Percentiles rank a stretch among this genome's conserved stretches.
phyloP scores from a whole-genome alignment of 2,888 invertebrate species.

The Pyralis farinalis region DNA sequence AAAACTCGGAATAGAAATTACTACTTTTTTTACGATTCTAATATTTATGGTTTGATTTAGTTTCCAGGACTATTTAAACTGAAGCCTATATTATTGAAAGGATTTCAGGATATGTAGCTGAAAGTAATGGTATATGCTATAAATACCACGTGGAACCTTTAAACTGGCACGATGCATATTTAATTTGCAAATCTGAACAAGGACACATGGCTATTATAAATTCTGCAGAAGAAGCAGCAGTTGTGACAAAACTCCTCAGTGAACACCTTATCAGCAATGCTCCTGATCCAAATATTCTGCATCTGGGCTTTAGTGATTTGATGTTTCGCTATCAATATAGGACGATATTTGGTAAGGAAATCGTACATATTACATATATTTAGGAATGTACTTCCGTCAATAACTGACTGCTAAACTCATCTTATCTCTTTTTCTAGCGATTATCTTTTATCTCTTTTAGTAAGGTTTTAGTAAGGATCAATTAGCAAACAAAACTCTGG shows the following conservation, averaged over 20 bases:
- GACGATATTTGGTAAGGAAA: constrained; percentile 39
- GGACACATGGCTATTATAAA: constrained; percentile 42
- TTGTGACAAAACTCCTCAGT: constrained; percentile 37
- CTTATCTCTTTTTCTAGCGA: too few species aligned
- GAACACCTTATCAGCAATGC: constrained; percentile 37
- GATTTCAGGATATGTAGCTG: constrained; percentile 31
- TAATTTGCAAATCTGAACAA: constrained; percentile 40
- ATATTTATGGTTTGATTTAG: too few species aligned
- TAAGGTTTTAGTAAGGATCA: too few species aligned
- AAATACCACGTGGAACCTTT: constrained; percentile 45
- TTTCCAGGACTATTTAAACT: too few species aligned
- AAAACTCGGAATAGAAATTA: too few species aligned
- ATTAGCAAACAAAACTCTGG: too few species aligned
- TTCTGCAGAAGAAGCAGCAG: constrained; percentile 41
- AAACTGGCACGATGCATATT: constrained; percentile 47
- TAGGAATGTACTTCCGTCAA: too few species aligned
- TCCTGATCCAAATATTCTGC: constrained; percentile 41
- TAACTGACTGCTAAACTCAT: too few species aligned
- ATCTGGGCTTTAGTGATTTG: constrained; percentile 48
- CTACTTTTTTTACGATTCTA: too few species aligned
- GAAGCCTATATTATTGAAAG: too few species aligned
- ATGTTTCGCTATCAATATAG: constrained; percentile 49
- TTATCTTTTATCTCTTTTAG: too few species aligned
- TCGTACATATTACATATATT: too few species aligned
- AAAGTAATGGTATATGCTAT: constrained; percentile 42